A percentile compares a stretch with the other conserved stretches of the same genome.
Evolutionary conservation across 2,888 invertebrate genomes (phyloP).

Genomic region (Pyrocoelia pectoralis): DNA sequence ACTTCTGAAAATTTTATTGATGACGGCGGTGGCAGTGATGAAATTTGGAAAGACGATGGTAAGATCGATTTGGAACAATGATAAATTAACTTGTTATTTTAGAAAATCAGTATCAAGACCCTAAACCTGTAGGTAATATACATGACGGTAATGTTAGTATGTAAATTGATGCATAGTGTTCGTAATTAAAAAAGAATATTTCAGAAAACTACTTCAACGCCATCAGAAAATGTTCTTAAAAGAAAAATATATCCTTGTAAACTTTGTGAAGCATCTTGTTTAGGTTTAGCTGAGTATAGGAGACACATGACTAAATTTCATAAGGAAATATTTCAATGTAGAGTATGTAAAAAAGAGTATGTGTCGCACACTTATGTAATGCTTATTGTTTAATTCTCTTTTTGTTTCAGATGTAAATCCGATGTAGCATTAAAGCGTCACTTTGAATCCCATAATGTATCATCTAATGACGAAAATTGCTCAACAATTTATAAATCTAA

Average conservation of each 20-base stretch:
- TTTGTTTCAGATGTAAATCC: slow-evolving; percentile 34
- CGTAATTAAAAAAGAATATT: background rate
- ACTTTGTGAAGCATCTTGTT: slow-evolving; percentile 37
- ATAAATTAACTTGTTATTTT: background rate
- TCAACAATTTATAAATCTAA: slow-evolving; percentile 11
- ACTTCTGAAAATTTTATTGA: background rate
- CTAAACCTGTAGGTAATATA: background rate
- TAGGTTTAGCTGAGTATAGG: slow-evolving; percentile 39
- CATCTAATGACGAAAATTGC: background rate
- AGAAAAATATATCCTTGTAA: slow-evolving; percentile 39
- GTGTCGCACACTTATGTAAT: background rate
- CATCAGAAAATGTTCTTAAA: slow-evolving; percentile 18
- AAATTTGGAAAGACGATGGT: background rate
- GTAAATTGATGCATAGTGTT: too few species aligned
- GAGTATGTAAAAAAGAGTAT: slow-evolving; percentile 38
- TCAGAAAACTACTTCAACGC: slow-evolving; percentile 9
- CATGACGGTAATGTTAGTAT: too few species aligned
- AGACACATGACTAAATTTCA: slow-evolving; percentile 38
- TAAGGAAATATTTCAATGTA: slow-evolving; percentile 35
- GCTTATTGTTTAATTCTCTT: too few species aligned
- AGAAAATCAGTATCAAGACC: background rate
- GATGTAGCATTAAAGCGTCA: slow-evolving; percentile 31
- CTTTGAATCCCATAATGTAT: slow-evolving; percentile 21
- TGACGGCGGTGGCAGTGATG: background rate
- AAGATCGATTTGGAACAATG: too few species aligned